phyloP scores from a whole-genome alignment of 2,797 vertebrate genomes.

The Coluber constrictor region DNA sequence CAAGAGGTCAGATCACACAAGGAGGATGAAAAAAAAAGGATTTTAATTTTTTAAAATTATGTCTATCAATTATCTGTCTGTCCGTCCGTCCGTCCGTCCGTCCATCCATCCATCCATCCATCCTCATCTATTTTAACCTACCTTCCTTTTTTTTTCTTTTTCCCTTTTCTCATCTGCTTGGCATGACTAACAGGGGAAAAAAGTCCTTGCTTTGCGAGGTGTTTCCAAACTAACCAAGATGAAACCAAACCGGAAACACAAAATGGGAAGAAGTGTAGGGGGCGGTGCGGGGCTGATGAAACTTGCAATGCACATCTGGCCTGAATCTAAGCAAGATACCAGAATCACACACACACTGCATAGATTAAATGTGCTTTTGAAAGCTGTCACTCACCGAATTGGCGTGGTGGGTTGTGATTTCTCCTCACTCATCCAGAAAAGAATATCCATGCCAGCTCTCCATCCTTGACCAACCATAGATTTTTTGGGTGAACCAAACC shows the following conservation, averaged over 20 bases:
- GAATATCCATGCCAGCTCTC: not conserved
- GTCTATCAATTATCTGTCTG: too few species aligned
- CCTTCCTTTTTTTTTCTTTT: too few species aligned
- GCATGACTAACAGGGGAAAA: not conserved
- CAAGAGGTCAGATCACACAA: not conserved
- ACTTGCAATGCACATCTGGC: slow-evolving; percentile 36
- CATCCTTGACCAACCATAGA: not conserved
- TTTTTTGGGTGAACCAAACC: not conserved
- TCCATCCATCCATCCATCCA: accelerated
- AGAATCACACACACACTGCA: slow-evolving; percentile 14
- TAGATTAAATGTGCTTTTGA: slow-evolving; percentile 39
- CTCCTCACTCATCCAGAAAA: not conserved
- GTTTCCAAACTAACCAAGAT: not conserved
- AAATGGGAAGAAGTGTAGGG: not conserved
- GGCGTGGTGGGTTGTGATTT: not conserved
- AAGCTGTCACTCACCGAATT: slow-evolving; percentile 28
- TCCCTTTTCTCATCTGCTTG: not conserved
- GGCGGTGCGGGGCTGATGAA: not conserved
- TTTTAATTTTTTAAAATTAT: not conserved
- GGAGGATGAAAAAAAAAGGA: not conserved
- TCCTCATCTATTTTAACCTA: not conserved
- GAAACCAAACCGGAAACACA: not conserved
- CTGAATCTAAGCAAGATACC: slow-evolving; percentile 10
- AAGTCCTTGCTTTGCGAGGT: not conserved
- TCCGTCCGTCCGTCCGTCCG: too few species aligned